Percentiles rank a stretch among this genome's conserved stretches.
Evolutionary conservation across 2,113 vertebrate species (phyloP).

Genomic region (Parus major): DNA sequence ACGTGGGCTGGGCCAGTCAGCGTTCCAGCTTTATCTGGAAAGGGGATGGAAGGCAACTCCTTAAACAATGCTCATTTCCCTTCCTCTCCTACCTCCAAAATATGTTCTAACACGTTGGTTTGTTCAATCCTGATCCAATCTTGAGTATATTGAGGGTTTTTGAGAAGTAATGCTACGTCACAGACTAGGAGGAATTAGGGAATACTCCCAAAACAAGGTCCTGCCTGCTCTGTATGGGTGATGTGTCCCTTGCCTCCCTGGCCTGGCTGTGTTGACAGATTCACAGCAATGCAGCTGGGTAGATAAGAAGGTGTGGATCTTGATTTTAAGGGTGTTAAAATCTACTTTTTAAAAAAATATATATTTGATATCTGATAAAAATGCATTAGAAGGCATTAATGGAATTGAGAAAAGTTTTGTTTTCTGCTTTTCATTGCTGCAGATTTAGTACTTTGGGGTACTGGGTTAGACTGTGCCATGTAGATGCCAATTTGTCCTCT

Average conservation of each 20-base stretch:
- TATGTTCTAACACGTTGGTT: not conserved
- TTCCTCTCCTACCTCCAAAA: not conserved
- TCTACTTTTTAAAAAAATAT: too few species aligned
- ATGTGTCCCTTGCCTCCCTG: not conserved
- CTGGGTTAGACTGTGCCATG: not conserved
- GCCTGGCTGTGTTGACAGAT: not conserved
- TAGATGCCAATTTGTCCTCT: not conserved
- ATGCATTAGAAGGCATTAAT: not conserved
- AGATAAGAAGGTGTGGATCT: not conserved
- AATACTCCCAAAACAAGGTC: not conserved
- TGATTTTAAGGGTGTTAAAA: not conserved
- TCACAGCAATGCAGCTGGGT: not conserved
- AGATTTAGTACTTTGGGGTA: not conserved
- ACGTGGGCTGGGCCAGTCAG: not conserved
- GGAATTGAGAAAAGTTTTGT: not conserved
- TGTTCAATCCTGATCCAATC: not conserved
- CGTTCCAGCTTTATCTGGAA: slow-evolving; percentile 33
- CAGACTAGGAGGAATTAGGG: not conserved
- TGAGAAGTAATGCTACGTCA: not conserved
- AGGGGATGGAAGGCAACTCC: slow-evolving; percentile 43
- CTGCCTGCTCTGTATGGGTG: not conserved
- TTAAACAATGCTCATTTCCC: slow-evolving; percentile 4
- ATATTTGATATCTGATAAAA: not conserved
- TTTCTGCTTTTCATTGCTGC: not conserved
- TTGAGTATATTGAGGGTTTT: not conserved